Conservation (phyloP, 2,888 invertebrate species). For the Idaea biselata region DNA sequence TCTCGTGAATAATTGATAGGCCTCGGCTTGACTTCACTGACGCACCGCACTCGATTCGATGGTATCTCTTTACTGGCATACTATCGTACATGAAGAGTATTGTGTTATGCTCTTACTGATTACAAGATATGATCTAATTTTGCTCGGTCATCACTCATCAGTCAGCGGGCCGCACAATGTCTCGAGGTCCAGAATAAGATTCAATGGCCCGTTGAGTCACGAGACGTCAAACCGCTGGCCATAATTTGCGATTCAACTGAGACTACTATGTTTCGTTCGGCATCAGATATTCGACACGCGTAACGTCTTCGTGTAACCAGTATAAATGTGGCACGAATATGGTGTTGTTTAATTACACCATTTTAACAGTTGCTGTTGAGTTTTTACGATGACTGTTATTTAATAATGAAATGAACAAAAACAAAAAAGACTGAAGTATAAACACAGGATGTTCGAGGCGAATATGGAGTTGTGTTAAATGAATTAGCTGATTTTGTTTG, state of each 20-base stretch:
- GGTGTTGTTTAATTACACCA: background rate
- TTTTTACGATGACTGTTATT: too few relatives aligned
- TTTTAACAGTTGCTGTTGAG: background rate
- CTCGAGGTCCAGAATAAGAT: conserved; percentile 54
- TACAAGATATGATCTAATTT: background rate
- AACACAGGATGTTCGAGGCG: background rate
- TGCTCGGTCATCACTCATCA: background rate
- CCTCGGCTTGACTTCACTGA: conserved; percentile 41
- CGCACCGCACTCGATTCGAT: conserved; percentile 48
- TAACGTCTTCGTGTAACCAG: conserved; percentile 12
- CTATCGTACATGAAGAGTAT: conserved; percentile 14
- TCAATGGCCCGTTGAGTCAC: conserved; percentile 63
- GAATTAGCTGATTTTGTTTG: background rate
- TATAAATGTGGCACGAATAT: conserved; percentile 11
- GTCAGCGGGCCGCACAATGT: conserved; percentile 22
- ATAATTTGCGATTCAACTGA: conserved; percentile 21
- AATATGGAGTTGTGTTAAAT: background rate
- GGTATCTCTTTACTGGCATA: conserved; percentile 42
- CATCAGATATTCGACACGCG: conserved; percentile 21
- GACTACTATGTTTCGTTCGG: conserved; percentile 13
- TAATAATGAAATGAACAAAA: background rate
- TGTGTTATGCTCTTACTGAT: background rate
- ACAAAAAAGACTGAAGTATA: background rate
- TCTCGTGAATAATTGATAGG: conserved; percentile 67
- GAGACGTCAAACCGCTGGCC: conserved; percentile 46